Conservation (phyloP, 1,140 invertebrate species). For the Coenobita brevimanus region DNA sequence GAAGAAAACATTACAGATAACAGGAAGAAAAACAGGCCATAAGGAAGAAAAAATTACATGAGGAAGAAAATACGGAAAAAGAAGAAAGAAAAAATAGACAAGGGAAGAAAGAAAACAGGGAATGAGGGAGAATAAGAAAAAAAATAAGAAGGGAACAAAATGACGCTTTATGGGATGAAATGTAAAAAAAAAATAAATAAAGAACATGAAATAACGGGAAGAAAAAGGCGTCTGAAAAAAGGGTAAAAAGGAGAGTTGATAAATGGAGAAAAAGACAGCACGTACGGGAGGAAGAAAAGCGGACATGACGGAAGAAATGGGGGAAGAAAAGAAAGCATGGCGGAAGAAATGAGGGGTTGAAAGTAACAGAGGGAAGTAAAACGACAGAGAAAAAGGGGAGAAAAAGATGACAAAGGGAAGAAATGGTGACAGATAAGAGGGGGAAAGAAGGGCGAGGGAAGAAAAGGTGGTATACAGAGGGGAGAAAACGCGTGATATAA, state of each 20-base stretch:
- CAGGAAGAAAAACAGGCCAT: no score
- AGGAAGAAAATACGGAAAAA: neutral
- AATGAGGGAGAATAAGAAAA: neutral
- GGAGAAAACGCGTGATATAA: neutral
- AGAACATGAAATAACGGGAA: no score
- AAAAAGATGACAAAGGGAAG: neutral
- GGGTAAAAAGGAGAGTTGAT: neutral
- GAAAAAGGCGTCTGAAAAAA: no score
- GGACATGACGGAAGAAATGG: neutral
- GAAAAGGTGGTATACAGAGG: no score
- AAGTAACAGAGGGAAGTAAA: neutral
- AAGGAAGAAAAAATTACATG: no score
- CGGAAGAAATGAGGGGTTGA: no score
- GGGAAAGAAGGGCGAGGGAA: no score
- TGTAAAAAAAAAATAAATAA: neutral
- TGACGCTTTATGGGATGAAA: neutral
- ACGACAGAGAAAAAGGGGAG: neutral
- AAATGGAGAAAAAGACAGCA: constrained; percentile 4
- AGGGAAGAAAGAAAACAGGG: neutral
- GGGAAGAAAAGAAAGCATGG: neutral
- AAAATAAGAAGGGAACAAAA: neutral
- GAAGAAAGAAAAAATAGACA: neutral
- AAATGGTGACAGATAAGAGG: neutral
- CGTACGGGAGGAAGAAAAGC: neutral
- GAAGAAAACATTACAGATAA: no score